A percentile compares a stretch with the other conserved stretches of the same genome.
Evolutionary conservation across 2,888 invertebrate species (phyloP).

Genomic region (Thera britannica): DNA sequence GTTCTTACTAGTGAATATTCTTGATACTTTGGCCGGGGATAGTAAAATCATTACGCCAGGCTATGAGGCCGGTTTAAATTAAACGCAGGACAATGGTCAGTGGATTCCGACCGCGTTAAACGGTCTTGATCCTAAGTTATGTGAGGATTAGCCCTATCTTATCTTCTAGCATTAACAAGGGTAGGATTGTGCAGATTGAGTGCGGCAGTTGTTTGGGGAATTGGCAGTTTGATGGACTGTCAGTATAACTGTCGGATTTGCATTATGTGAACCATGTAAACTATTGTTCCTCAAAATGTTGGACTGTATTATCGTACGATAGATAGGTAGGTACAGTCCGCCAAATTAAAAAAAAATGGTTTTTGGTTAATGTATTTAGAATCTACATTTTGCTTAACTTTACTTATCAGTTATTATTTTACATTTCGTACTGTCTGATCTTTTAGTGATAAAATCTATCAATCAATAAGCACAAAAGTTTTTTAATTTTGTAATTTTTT

Average conservation of each 20-base stretch:
- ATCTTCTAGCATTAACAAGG: constrained; percentile 71
- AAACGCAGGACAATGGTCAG: constrained; percentile 83
- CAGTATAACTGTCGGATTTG: constrained; percentile 1
- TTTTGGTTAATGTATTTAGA: too few relatives aligned
- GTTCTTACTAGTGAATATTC: constrained; percentile 2
- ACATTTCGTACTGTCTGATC: too few relatives aligned
- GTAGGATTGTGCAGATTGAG: constrained; percentile 50
- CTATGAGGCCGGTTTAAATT: constrained; percentile 68
- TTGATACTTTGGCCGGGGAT: constrained; percentile 52
- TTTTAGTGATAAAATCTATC: too few relatives aligned
- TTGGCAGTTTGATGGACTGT: constrained; percentile 30
- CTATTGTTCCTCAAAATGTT: too few relatives aligned
- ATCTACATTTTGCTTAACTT: too few relatives aligned
- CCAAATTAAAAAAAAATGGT: too few relatives aligned
- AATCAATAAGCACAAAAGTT: too few relatives aligned
- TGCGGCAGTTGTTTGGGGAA: constrained; percentile 19
- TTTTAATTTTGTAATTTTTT: too few relatives aligned
- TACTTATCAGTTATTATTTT: too few relatives aligned
- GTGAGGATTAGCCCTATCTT: constrained; percentile 83
- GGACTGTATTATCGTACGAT: too few relatives aligned
- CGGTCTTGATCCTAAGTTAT: constrained; percentile 82
- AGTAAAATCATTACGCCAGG: constrained; percentile 75
- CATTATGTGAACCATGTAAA: background rate
- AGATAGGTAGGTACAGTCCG: too few relatives aligned
- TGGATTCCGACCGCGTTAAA: constrained; percentile 67